phyloP scores from a whole-genome alignment of 23 tunicate species.

The Oikopleura dioica region DNA sequence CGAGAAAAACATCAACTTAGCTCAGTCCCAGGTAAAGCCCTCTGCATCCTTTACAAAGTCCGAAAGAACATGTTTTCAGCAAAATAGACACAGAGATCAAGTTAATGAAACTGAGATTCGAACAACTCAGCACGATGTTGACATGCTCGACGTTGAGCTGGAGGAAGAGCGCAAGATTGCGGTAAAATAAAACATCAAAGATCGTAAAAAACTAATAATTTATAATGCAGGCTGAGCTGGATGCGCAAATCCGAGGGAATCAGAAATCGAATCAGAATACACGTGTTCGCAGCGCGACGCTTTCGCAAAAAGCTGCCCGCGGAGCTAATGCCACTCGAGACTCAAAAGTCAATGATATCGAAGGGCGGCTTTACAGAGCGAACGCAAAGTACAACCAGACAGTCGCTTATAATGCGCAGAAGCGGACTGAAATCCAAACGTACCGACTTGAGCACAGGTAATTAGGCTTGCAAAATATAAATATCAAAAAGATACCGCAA shows the following conservation, averaged over 20 bases:
- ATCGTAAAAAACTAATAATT: too few relatives aligned
- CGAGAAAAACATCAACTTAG: not conserved
- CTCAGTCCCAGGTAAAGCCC: not conserved
- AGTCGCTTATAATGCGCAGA: not conserved
- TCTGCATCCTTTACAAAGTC: too few relatives aligned
- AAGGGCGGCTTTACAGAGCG: not conserved
- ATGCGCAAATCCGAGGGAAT: not conserved
- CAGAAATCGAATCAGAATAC: not conserved
- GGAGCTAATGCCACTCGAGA: not conserved
- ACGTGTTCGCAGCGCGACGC: not conserved
- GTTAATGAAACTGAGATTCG: not conserved
- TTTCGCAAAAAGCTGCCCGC: not conserved
- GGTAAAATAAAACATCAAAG: too few relatives aligned
- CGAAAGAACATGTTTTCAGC: too few relatives aligned
- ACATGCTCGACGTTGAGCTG: not conserved
- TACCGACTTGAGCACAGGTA: too few relatives aligned
- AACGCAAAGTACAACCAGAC: not conserved
- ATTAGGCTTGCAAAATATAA: too few relatives aligned
- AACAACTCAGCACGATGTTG: not conserved
- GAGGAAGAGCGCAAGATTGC: not conserved
- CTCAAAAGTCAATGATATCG: not conserved
- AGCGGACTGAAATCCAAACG: not conserved
- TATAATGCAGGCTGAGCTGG: slow-evolving; percentile 2
- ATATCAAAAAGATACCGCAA: too few relatives aligned
- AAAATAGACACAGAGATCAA: slow-evolving; percentile 1